Evolutionary conservation across 2,888 invertebrate species (phyloP).

Genomic region (Megaustenia siamemsis): DNA sequence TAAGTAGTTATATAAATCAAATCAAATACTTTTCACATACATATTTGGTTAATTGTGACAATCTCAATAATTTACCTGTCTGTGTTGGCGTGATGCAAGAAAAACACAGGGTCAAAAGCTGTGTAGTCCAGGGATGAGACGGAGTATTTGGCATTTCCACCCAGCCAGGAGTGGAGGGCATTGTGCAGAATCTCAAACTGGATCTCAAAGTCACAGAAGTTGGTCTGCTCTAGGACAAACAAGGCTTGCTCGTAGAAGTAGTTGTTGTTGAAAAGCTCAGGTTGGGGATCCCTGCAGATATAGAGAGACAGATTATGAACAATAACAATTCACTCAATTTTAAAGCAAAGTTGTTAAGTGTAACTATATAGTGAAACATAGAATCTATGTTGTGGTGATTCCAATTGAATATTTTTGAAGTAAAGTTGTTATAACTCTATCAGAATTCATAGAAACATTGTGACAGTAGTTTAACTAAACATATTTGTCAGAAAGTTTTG

Average conservation of each 20-base stretch:
- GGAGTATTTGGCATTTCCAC: slow-evolving; percentile 55
- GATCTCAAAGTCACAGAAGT: slow-evolving; percentile 62
- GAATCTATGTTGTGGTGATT: neutral
- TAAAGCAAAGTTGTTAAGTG: neutral
- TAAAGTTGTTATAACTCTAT: too few relatives aligned
- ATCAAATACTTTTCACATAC: too few relatives aligned
- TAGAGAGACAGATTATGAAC: neutral
- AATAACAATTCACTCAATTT: neutral
- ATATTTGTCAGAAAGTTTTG: too few relatives aligned
- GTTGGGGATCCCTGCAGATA: slow-evolving; percentile 51
- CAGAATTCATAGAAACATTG: too few relatives aligned
- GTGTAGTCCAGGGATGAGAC: slow-evolving; percentile 60
- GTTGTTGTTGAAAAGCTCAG: slow-evolving; percentile 54
- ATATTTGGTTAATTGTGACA: too few relatives aligned
- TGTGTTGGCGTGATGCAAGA: slow-evolving; percentile 59
- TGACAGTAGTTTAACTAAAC: too few relatives aligned
- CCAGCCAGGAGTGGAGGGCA: slow-evolving; percentile 58
- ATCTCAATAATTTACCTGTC: too few relatives aligned
- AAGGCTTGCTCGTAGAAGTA: slow-evolving; percentile 56
- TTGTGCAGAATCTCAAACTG: slow-evolving; percentile 61
- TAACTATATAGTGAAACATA: neutral
- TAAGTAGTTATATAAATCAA: too few relatives aligned
- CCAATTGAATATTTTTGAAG: neutral
- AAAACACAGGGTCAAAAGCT: slow-evolving; percentile 61
- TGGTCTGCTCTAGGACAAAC: slow-evolving; percentile 59